A percentile compares a stretch with the other conserved stretches of the same genome.
These are phyloP conservation scores for Schizopygopsis malacanthus DNA, from an alignment of 2,797 vertebrate genomes.

Conservation along the genomic window DNA sequence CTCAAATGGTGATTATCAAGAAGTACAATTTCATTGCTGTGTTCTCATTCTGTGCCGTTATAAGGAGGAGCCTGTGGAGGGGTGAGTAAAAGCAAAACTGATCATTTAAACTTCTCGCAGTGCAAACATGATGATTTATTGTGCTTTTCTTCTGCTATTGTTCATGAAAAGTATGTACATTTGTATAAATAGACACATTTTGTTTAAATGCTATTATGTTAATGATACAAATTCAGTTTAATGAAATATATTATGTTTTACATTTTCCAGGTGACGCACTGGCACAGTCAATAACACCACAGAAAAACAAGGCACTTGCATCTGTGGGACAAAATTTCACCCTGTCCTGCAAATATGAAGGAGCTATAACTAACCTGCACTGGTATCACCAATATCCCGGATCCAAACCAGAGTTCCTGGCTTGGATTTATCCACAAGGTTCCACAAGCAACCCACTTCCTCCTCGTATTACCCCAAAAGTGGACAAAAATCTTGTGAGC, in stretches of 20 bases:
- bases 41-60: not conserved
- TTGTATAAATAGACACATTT: not conserved
- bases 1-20: not conserved
- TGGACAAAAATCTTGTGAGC: not conserved
- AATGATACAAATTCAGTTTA: not conserved
- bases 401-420: constrained; percentile 25
- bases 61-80: not conserved
- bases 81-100: not conserved
- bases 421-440: not conserved
- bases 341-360: not conserved
- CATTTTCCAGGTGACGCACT: not conserved
- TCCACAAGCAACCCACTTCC: not conserved
- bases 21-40: not conserved
- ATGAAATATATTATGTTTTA: not conserved
- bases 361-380: not conserved
- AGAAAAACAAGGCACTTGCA: not conserved
- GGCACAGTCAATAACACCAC: constrained; percentile 8
- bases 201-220: not conserved
- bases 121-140: constrained; percentile 12
- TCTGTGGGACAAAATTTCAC: not conserved
- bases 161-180: not conserved
- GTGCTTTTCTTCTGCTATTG: not conserved
- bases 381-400: constrained; percentile 19
- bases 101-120: not conserved
- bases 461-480: not conserved